Percentiles rank a stretch among this genome's conserved stretches.
phyloP scores from a whole-genome alignment of 2,113 vertebrate genomes.

The Hepsetus odoe region DNA sequence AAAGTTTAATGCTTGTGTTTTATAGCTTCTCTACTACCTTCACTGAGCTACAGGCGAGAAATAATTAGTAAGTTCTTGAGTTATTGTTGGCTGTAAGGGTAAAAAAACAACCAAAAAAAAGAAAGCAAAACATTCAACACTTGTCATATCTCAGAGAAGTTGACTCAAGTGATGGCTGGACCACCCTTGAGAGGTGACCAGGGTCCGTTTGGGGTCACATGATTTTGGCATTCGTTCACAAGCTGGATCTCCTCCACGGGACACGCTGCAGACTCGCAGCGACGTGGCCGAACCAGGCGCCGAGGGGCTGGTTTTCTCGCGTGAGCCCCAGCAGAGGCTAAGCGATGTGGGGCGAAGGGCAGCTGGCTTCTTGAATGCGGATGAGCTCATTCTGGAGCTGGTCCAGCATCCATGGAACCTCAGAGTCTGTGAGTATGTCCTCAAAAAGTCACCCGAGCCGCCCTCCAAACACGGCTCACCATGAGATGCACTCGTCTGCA shows the following conservation, averaged over 20 bases:
- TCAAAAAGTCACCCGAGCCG: slow-evolving; percentile 57
- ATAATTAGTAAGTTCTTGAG: too few relatives aligned
- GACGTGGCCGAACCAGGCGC: slow-evolving; percentile 65
- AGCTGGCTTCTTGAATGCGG: slow-evolving; percentile 63
- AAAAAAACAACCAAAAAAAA: slow-evolving; percentile 48
- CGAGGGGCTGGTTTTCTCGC: slow-evolving; percentile 54
- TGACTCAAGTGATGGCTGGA: slow-evolving; percentile 58
- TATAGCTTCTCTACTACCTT: too few relatives aligned
- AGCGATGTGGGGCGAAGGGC: slow-evolving; percentile 3
- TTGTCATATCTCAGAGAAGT: slow-evolving; percentile 51
- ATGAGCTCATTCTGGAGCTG: slow-evolving; percentile 72
- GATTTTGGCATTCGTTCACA: slow-evolving; percentile 70
- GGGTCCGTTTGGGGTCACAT: slow-evolving; percentile 62
- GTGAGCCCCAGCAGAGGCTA: slow-evolving; percentile 38
- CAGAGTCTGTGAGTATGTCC: slow-evolving; percentile 55
- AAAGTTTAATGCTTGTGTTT: too few relatives aligned
- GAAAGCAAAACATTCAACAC: slow-evolving; percentile 63
- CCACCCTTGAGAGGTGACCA: slow-evolving; percentile 73
- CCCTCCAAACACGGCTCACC: neutral
- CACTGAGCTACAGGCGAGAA: too few relatives aligned
- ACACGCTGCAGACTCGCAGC: slow-evolving; percentile 54
- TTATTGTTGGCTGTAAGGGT: too few relatives aligned
- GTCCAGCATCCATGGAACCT: slow-evolving; percentile 50
- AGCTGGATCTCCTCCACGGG: slow-evolving; percentile 65
- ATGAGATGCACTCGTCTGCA: neutral